Evolutionary conservation across 53 echinoderm and acorn worm species (phyloP).

Genomic region (Apostichopus leukothele): DNA sequence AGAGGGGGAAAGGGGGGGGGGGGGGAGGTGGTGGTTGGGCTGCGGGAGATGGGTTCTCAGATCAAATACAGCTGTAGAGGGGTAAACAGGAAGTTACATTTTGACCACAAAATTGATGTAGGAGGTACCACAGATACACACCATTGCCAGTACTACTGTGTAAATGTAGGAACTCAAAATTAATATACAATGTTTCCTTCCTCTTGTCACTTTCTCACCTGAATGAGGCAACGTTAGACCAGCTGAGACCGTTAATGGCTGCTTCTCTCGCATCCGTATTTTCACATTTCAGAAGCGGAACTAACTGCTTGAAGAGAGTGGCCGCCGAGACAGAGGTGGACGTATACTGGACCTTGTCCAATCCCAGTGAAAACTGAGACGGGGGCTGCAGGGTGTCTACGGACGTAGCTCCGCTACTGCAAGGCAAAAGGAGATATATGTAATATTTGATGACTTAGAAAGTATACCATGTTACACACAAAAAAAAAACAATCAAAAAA

Average conservation of each 20-base stretch:
- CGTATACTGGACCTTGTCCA: constrained; percentile 60
- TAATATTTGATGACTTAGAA: too few species aligned
- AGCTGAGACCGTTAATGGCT: constrained; percentile 38
- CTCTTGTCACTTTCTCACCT: constrained; percentile 43
- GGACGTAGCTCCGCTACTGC: neutral
- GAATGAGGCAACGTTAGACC: constrained; percentile 41
- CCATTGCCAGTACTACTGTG: too few species aligned
- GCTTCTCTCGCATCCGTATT: constrained; percentile 48
- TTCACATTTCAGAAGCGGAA: constrained; percentile 82
- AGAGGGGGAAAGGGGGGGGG: too few species aligned
- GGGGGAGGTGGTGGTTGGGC: too few species aligned
- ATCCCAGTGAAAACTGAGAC: constrained; percentile 34
- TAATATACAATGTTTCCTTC: neutral
- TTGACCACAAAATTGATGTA: too few species aligned
- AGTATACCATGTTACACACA: too few species aligned
- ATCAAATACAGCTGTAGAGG: too few species aligned
- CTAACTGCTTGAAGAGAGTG: constrained; percentile 92
- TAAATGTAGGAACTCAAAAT: neutral
- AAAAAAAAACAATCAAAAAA: too few species aligned
- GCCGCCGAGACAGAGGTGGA: constrained; percentile 76
- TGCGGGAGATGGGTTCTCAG: too few species aligned
- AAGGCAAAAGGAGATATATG: too few species aligned
- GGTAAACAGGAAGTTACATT: too few species aligned
- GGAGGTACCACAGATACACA: too few species aligned
- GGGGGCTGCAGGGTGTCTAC: constrained; percentile 43